Percentiles rank a stretch among this genome's conserved stretches.
Conservation (phyloP, 2,888 invertebrate species). For the Oscheius myriophilus region DNA sequence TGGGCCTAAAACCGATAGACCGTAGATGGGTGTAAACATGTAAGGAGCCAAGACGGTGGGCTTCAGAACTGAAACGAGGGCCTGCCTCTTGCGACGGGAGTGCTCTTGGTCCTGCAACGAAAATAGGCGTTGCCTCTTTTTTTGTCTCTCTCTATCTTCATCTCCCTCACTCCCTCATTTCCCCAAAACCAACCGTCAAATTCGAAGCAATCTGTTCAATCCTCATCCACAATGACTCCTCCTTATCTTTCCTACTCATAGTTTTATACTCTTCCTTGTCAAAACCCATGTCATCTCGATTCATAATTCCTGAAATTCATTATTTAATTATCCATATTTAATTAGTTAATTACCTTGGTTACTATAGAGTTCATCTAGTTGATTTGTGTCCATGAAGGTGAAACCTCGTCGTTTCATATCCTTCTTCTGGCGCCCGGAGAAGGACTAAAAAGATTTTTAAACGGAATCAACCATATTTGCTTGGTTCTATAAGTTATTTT, state of each 20-base stretch:
- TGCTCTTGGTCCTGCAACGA: constrained; percentile 14
- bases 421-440: constrained; percentile 41
- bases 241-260: constrained; percentile 30
- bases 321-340: background rate
- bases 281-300: constrained; percentile 34
- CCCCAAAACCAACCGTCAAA: constrained; percentile 32
- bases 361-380: constrained; percentile 56
- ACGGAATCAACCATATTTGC: too few species aligned
- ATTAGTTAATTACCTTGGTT: constrained; percentile 48
- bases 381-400: constrained; percentile 59
- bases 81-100: constrained; percentile 9
- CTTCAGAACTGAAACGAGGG: constrained; percentile 16
- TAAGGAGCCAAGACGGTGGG: constrained; percentile 55
- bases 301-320: constrained; percentile 35
- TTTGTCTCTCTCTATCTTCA: too few species aligned
- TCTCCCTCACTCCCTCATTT: too few species aligned
- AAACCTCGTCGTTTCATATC: constrained; percentile 59
- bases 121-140: background rate
- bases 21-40: constrained; percentile 59
- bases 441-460: constrained; percentile 5
- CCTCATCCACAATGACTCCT: constrained; percentile 50
- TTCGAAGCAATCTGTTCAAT: constrained; percentile 54
- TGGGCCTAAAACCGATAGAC: constrained; percentile 49
- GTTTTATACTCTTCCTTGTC: constrained; percentile 37
- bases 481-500: too few species aligned